Percentiles rank a stretch among this genome's conserved stretches.
Conservation (phyloP, 53 echinoderm and acorn worm genomes). For the Hippasteria phrygiana region DNA sequence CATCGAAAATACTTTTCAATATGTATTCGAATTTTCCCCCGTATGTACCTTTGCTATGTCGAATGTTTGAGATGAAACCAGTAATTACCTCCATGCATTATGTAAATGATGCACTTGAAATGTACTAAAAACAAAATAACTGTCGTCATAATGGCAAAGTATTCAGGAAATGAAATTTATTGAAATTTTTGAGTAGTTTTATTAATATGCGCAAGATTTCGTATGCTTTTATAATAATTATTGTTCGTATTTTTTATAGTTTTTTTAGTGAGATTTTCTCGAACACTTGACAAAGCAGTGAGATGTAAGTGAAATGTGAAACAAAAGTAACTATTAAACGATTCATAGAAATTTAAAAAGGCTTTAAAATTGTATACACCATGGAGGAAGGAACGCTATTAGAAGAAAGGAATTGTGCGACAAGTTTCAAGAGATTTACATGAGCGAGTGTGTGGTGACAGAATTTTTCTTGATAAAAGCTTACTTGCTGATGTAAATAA, state of each 20-base stretch:
- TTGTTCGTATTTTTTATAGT: not conserved
- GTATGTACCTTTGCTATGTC: too few species aligned
- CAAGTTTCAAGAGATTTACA: too few species aligned
- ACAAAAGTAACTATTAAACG: not conserved
- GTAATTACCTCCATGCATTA: not conserved
- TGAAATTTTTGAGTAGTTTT: slow-evolving; percentile 1
- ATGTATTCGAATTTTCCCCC: too few species aligned
- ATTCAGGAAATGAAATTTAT: not conserved
- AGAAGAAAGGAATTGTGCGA: too few species aligned
- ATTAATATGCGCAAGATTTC: not conserved
- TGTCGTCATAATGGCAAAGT: not conserved
- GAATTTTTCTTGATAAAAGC: too few species aligned
- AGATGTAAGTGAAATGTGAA: not conserved
- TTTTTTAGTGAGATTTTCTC: not conserved
- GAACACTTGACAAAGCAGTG: not conserved
- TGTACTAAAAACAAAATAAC: not conserved
- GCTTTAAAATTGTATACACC: not conserved
- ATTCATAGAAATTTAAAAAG: not conserved
- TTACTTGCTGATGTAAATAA: too few species aligned
- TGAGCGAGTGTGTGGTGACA: too few species aligned
- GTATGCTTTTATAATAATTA: not conserved
- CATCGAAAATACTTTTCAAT: too few species aligned
- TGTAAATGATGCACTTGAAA: not conserved
- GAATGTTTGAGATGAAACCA: too few species aligned
- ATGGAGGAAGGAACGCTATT: too few species aligned